Evolutionary conservation across 2,797 vertebrate species (phyloP).

Genomic region (Arnoldichthys spilopterus): DNA sequence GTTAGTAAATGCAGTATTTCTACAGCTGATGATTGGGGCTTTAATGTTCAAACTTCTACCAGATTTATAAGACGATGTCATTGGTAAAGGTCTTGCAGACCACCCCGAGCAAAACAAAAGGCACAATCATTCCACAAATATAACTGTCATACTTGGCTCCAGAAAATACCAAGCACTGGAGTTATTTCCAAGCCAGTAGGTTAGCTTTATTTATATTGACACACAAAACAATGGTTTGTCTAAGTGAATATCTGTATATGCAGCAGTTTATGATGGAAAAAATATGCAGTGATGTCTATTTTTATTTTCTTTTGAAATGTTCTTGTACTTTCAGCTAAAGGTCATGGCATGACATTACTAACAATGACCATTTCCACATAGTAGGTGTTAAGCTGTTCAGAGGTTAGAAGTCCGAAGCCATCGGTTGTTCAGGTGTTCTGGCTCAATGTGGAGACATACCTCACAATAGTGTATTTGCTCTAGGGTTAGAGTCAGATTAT

Average conservation of each 20-base stretch:
- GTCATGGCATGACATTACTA: conserved; percentile 65
- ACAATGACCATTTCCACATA: conserved; percentile 53
- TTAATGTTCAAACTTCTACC: conserved; percentile 65
- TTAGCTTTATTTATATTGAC: conserved; percentile 10
- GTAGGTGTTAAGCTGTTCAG: conserved; percentile 61
- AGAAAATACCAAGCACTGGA: conserved; percentile 11
- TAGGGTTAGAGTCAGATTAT: not conserved
- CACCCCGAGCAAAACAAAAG: conserved; percentile 78
- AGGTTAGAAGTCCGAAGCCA: conserved; percentile 56
- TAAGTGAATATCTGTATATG: conserved; percentile 22
- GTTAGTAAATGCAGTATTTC: not conserved
- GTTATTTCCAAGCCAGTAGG: conserved; percentile 35
- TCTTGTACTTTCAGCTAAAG: conserved; percentile 76
- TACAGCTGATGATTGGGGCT: conserved; percentile 23
- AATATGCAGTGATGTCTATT: conserved; percentile 41
- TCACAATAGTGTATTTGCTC: conserved; percentile 47
- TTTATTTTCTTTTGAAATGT: conserved; percentile 65
- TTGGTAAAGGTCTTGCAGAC: conserved; percentile 74
- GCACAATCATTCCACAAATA: conserved; percentile 63
- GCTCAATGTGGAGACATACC: conserved; percentile 56
- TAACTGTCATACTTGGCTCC: conserved; percentile 18
- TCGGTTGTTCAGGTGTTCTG: conserved; percentile 64
- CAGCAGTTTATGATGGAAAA: conserved; percentile 35
- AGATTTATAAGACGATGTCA: conserved; percentile 82
- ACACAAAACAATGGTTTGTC: not conserved